Conservation (phyloP, 1,140 invertebrate species). For the Homalodisca vitripennis region DNA sequence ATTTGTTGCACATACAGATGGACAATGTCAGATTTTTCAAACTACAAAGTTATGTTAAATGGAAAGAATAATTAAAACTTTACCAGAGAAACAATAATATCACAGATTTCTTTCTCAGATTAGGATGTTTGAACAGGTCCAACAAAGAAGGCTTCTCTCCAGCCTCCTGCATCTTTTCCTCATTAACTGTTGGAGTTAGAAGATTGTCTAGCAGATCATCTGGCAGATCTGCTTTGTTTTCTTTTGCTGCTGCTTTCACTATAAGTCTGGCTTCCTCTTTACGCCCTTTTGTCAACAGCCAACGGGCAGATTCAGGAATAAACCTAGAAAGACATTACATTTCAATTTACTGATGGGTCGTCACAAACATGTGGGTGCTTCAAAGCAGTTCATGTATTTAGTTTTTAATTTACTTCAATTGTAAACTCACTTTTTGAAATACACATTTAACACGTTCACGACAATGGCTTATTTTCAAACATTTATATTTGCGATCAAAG, state of each 20-base stretch:
- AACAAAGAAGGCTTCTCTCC: slow-evolving; percentile 55
- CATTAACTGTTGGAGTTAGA: slow-evolving; percentile 49
- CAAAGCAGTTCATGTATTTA: no score
- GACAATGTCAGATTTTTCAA: no score
- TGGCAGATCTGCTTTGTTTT: slow-evolving; percentile 61
- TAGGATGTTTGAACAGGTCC: slow-evolving; percentile 69
- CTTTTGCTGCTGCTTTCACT: slow-evolving; percentile 65
- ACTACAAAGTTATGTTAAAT: no score
- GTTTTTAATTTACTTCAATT: no score
- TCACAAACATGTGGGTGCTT: no score
- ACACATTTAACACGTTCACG: no score
- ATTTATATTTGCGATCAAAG: no score
- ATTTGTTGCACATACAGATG: no score
- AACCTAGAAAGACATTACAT: slow-evolving; percentile 52
- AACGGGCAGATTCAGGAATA: slow-evolving; percentile 79
- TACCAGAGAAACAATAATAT: slow-evolving; percentile 79
- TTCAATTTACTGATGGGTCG: no score
- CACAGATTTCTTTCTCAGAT: slow-evolving; percentile 66
- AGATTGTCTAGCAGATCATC: slow-evolving; percentile 56
- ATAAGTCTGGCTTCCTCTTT: slow-evolving; percentile 66
- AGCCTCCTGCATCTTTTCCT: slow-evolving; percentile 48
- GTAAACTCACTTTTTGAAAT: no score
- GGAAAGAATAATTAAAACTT: no score
- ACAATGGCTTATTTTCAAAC: no score
- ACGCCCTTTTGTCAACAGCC: slow-evolving; percentile 75